These are phyloP conservation scores for Atherinomorus stipes DNA, from an alignment of 2,113 vertebrate species.

Conservation along the genomic window DNA sequence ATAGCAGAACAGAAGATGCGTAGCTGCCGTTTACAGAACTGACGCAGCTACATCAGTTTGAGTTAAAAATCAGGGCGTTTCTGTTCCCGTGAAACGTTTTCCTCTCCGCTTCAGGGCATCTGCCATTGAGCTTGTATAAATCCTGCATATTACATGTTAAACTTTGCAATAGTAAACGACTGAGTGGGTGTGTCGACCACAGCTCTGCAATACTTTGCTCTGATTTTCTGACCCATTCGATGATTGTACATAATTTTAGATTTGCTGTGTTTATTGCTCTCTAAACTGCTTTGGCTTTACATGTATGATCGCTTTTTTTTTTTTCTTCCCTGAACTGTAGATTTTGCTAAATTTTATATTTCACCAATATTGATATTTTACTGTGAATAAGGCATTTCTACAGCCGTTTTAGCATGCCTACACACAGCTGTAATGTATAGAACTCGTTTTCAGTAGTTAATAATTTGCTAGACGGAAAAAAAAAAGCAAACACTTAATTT, in stretches of 20 bases:
- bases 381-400: constrained; percentile 85
- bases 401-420: constrained; percentile 79
- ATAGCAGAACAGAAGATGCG: constrained; percentile 23
- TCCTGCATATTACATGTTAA: background rate
- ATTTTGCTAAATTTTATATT: constrained; percentile 84
- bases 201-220: constrained; percentile 79
- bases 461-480: constrained; percentile 58
- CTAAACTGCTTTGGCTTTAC: constrained; percentile 71
- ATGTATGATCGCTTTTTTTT: too few species aligned
- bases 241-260: constrained; percentile 53
- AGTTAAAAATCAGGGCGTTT: background rate
- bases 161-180: constrained; percentile 38
- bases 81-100: too few species aligned
- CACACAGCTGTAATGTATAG: constrained; percentile 71
- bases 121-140: constrained; percentile 8
- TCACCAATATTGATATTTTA: constrained; percentile 78
- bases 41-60: constrained; percentile 7
- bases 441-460: constrained; percentile 61
- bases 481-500: constrained; percentile 59
- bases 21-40: background rate
- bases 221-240: constrained; percentile 43
- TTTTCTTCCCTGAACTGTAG: constrained; percentile 71
- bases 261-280: constrained; percentile 71
- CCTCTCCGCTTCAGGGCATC: constrained; percentile 6
- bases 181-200: constrained; percentile 40